These are phyloP conservation scores for Steinernema carpocapsae DNA, from an alignment of 2,888 invertebrate species.

Conservation along the genomic window DNA sequence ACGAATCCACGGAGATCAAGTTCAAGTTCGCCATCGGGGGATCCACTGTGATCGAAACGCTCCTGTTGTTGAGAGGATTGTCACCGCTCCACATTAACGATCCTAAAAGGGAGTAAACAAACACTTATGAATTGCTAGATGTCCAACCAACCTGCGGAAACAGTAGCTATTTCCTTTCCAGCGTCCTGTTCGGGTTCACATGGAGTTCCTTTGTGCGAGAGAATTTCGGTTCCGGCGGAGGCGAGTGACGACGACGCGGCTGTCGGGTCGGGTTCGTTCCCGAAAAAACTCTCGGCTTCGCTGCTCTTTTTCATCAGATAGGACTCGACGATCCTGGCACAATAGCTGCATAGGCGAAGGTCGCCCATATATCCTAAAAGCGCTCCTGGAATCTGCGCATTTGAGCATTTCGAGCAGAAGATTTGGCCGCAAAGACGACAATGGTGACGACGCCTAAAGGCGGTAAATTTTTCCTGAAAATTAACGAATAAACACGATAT, in stretches of 20 bases:
- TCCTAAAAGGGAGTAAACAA: neutral
- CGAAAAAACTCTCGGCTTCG: slow-evolving; percentile 5
- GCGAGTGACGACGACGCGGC: neutral
- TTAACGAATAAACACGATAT: neutral
- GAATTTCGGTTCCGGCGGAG: neutral
- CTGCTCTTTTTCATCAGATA: slow-evolving; percentile 40
- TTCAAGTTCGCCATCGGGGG: neutral
- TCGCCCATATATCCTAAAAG: slow-evolving; percentile 64
- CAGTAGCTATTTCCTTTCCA: neutral
- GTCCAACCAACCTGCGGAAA: slow-evolving; percentile 20
- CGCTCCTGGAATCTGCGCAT: slow-evolving; percentile 82
- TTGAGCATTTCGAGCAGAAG: slow-evolving; percentile 85
- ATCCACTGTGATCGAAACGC: neutral
- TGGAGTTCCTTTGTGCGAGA: neutral
- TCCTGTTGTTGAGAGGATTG: neutral
- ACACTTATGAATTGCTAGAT: neutral
- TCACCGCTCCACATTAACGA: slow-evolving; percentile 29
- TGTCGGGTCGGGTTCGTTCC: neutral
- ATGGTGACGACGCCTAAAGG: slow-evolving; percentile 90
- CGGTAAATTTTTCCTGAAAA: slow-evolving; percentile 77
- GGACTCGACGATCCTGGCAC: slow-evolving; percentile 82
- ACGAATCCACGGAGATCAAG: neutral
- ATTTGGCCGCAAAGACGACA: slow-evolving; percentile 98
- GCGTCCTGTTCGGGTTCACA: neutral
- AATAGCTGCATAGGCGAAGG: slow-evolving; percentile 91